Conservation (phyloP, 2,797 vertebrate species). For the Takifugu ocellatus region DNA sequence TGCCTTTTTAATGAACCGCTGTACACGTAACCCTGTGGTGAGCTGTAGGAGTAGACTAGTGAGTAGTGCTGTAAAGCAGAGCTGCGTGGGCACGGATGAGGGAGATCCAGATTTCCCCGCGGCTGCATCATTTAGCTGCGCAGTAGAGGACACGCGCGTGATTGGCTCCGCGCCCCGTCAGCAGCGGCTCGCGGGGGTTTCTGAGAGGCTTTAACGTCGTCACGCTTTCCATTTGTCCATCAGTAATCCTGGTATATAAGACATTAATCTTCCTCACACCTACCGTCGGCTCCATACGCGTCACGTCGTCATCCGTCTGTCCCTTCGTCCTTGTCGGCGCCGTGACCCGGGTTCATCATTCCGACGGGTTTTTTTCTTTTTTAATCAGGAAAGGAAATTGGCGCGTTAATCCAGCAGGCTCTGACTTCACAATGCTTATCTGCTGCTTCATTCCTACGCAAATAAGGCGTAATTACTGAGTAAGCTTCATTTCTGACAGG, state of each 20-base stretch:
- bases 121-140: too few species aligned
- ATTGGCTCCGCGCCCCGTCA: slow-evolving; percentile 20
- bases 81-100: too few species aligned
- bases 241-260: slow-evolving; percentile 71
- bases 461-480: too few species aligned
- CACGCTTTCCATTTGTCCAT: slow-evolving; percentile 59
- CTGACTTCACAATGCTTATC: neutral
- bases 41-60: neutral
- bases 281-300: slow-evolving; percentile 24
- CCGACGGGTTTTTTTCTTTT: slow-evolving; percentile 20
- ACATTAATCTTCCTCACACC: slow-evolving; percentile 62
- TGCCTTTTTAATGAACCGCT: too few species aligned
- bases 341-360: slow-evolving; percentile 2
- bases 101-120: slow-evolving; percentile 1
- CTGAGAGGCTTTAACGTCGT: slow-evolving; percentile 60
- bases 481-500: too few species aligned
- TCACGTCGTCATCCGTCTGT: slow-evolving; percentile 42
- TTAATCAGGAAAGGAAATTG: slow-evolving; percentile 23
- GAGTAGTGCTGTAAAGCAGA: slow-evolving; percentile 2
- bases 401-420: slow-evolving; percentile 16
- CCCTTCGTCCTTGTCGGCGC: slow-evolving; percentile 46
- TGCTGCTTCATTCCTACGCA: neutral
- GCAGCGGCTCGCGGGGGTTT: slow-evolving; percentile 48
- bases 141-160: slow-evolving; percentile 1
- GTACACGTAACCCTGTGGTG: slow-evolving; percentile 8